These are phyloP conservation scores for Pelochelys cantorii DNA, from an alignment of 2,797 vertebrate genomes.

Conservation along the genomic window DNA sequence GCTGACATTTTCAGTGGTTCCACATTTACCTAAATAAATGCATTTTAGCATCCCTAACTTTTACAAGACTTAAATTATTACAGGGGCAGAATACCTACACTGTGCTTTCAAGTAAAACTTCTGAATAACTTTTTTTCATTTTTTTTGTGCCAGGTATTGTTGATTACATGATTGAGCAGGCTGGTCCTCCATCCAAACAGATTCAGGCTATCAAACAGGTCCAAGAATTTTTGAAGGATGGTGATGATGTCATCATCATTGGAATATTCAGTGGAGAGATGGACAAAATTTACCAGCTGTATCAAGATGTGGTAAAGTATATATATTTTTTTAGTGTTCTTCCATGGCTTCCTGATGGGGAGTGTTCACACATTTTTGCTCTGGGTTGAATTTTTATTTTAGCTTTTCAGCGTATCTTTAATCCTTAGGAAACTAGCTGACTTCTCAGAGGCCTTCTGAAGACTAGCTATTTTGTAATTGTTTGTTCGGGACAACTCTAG, in stretches of 20 bases:
- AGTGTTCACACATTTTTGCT: neutral
- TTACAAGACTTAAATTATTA: neutral
- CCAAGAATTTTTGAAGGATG: conserved; percentile 93
- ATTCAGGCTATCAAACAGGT: conserved; percentile 90
- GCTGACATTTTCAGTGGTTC: no score
- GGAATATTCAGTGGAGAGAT: conserved; percentile 88
- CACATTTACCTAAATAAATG: no score
- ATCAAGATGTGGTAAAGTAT: conserved; percentile 91
- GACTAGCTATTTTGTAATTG: neutral
- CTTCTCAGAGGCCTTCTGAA: neutral
- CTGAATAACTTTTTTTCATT: neutral
- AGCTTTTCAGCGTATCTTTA: neutral
- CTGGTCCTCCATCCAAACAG: conserved; percentile 94
- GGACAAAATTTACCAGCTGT: conserved; percentile 87
- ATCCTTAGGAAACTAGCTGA: neutral
- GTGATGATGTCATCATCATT: conserved; percentile 91
- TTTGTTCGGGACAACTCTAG: neutral
- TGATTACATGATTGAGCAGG: conserved; percentile 93
- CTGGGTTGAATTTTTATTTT: neutral
- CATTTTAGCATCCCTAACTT: no score
- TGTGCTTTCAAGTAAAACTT: neutral
- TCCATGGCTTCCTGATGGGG: neutral
- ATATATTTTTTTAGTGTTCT: neutral
- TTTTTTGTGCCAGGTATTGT: conserved; percentile 88
- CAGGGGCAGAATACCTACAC: neutral